These are phyloP conservation scores for Lottia gigantea DNA, from an alignment of 2,888 invertebrate genomes.

Conservation along the genomic window DNA sequence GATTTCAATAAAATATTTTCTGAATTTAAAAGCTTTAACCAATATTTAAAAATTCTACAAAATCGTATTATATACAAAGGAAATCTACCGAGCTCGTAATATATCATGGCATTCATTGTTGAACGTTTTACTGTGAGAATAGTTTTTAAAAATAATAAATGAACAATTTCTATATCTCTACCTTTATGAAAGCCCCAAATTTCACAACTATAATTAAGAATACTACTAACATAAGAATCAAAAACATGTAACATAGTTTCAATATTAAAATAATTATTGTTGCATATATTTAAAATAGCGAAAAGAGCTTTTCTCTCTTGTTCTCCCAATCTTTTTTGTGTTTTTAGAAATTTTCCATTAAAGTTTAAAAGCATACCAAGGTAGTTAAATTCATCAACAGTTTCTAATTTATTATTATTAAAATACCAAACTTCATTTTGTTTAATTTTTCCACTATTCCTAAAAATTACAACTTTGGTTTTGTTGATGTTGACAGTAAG, in stretches of 20 bases:
- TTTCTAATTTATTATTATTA: not conserved
- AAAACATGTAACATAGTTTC: not conserved
- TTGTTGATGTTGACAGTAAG: not conserved
- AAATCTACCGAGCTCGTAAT: not conserved
- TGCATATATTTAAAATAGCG: not conserved
- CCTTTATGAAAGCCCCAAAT: constrained; percentile 3
- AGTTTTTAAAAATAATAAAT: constrained; percentile 10
- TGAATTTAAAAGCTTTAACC: constrained; percentile 6
- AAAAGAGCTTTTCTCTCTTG: not conserved
- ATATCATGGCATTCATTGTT: not conserved
- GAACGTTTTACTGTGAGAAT: not conserved
- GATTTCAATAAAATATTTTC: not conserved
- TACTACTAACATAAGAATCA: not conserved
- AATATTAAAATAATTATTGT: not conserved
- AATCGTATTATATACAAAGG: not conserved
- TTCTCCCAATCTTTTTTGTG: not conserved
- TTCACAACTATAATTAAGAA: not conserved
- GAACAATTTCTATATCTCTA: constrained; percentile 7
- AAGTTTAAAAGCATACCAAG: not conserved
- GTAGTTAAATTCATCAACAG: not conserved
- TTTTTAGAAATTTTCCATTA: not conserved
- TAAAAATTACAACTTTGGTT: not conserved
- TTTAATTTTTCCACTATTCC: not conserved
- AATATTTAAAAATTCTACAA: constrained; percentile 11
- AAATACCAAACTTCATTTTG: not conserved